Percentiles rank a stretch among this genome's conserved stretches.
phyloP scores from a whole-genome alignment of 2,797 vertebrate species.

The Malacoraja senta region DNA sequence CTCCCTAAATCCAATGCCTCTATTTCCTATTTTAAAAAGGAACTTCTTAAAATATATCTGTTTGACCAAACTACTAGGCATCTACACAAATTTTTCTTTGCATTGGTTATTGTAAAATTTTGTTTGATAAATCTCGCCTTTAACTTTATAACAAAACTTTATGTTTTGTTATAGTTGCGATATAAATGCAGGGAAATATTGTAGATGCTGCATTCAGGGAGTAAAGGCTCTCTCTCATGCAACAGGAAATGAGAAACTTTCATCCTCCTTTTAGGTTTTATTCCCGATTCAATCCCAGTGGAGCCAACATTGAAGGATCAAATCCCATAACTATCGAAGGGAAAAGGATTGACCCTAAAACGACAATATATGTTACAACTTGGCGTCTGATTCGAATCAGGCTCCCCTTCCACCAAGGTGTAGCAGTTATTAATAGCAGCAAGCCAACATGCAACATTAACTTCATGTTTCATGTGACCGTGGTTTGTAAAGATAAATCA shows the following conservation, averaged over 20 bases:
- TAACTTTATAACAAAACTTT: too few relatives aligned
- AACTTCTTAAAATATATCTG: too few relatives aligned
- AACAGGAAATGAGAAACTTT: not conserved
- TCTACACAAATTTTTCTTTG: too few relatives aligned
- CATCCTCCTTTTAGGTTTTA: not conserved
- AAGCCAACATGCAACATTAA: not conserved
- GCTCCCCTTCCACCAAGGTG: not conserved
- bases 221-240: not conserved
- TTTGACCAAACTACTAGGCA: too few relatives aligned
- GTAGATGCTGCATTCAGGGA: too few relatives aligned
- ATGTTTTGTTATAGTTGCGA: too few relatives aligned
- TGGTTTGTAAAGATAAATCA: slow-evolving; percentile 4
- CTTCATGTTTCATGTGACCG: not conserved
- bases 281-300: not conserved
- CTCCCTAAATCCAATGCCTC: too few relatives aligned
- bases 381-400: not conserved
- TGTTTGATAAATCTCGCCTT: too few relatives aligned
- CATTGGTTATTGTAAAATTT: too few relatives aligned
- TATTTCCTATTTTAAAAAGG: too few relatives aligned
- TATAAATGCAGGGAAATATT: too few relatives aligned
- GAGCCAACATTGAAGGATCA: not conserved
- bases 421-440: not conserved
- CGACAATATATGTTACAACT: not conserved
- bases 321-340: not conserved
- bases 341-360: not conserved